Base-by-base conservation (phyloP, 2,888 invertebrate genomes). In the Ochropleura leucogaster region DNA sequence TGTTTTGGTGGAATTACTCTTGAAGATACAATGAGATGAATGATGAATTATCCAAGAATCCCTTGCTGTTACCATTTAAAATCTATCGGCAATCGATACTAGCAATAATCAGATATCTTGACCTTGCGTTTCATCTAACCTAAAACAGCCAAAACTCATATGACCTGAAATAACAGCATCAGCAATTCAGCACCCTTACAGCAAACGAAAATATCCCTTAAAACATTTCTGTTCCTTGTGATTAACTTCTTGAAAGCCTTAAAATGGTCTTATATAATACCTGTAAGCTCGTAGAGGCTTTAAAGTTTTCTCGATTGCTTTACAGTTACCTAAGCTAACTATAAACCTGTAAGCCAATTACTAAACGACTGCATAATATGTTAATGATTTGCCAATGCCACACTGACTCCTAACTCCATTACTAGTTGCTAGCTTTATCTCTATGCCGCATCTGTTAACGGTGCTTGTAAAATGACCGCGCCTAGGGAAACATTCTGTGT, bases 401-500 rank as follows among this genome's bases (percentile, higher is more conserved):
- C 82, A 72, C 55, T 84, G 70, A 72, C 82, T 81, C 42, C 66
- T 84, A 81, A 59, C 70, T 70, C 67, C 77, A 84, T 72, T 76
- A 64, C 81, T 68, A 81, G 78, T 77, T 66, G 64, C 77, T 12
- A 80, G 68, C 67, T 74, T 72, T 82, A 83, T 82, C 85, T 74
- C 67, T 74, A 81, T 72, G 72, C 78, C 49, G 70, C 78, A 85
- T 82, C 85, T 74, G 77, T 81, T 83, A 83, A 83, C 82, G 83
- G 83, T 83, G 70, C 82, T 85, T 82, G 77, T 77, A 80, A 71
- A 81, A 81, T 82, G 82, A 84, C 82, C 81, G 85, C 67, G 76
- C 76, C 68, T 81, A 72, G 59, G 85, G 70, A 84, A 84, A 84
- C 70, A 65, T 85, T 76, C 71, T 73, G 42, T 53, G 66, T 59